Evolutionary conservation across 2,113 vertebrate genomes (phyloP), one percentile per base, ranked within the genome.

Genomic region (Podocnemis expansa): DNA sequence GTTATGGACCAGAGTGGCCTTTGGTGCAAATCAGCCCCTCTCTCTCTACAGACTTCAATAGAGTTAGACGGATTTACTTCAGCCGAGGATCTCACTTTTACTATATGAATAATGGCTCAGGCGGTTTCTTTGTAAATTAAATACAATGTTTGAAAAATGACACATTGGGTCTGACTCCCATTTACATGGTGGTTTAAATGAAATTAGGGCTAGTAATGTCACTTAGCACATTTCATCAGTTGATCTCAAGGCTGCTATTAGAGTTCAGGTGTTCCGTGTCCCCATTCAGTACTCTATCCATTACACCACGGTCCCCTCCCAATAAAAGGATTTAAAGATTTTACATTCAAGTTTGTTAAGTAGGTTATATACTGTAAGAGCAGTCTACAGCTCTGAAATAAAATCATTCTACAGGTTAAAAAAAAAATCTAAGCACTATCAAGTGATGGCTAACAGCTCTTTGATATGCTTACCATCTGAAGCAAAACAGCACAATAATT

Each of bases 391-490:
- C 38, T 34, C 29, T 9, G 49, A 85, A 78, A 29, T 1, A 58
- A 76, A 31, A 51, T 31, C 2, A 10, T n/a, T 82, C n/a, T 4
- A 7, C 14, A 1, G 24, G 43, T 31, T 17, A 49, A 67, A 45
- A 85, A 49, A 67, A 45, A 85, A 41, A 54, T 21, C 9, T 16
- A 16, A 2, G 11, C 27, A 8, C 10, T 56, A 17, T 80, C 51
- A 56, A 9, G 56, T 70, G 6, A 4, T 1, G 0, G 12, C 38
- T 2, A 67, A 58, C 0, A 81, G 12, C 27, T 4, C 38, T 81
- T 76, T 80, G 27, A 70, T 55, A 38, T 0, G 45, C 29, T 58
- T 90, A 49, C 45, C 22, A 1, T 24, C n/a, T 6, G 25, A 31
- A 73, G 21, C 21, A 56, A 43, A n/a, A 56, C 27, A 17, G 29